A percentile compares a stretch with the other conserved stretches of the same genome.
phyloP scores from a whole-genome alignment of 2,113 vertebrate genomes.

The Butastur rufipennis region DNA sequence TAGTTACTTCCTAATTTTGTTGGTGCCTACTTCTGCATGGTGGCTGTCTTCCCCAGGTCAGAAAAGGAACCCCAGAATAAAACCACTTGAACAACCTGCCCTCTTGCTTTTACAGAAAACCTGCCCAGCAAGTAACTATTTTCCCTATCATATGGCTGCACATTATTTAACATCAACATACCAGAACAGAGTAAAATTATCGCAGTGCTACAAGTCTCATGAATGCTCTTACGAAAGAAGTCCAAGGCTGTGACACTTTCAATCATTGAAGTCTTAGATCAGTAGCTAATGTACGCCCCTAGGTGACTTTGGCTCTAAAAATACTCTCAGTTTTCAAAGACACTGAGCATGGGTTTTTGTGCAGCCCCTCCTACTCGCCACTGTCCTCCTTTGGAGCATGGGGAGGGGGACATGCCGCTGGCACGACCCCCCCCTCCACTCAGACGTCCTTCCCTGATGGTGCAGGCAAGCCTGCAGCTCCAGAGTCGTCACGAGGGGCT shows the following conservation, averaged over 20 bases:
- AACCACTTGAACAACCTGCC: neutral
- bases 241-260: neutral
- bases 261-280: neutral
- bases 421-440: neutral
- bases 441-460: rapidly evolving
- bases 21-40: neutral
- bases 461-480: neutral
- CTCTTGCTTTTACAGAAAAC: neutral
- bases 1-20: neutral
- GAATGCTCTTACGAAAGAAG: neutral
- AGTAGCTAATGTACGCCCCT: neutral
- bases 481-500: neutral
- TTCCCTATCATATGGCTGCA: neutral
- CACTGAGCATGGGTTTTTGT: neutral
- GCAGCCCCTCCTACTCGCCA: neutral
- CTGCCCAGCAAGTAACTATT: rapidly evolving
- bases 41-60: neutral
- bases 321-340: neutral
- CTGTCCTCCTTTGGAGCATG: neutral
- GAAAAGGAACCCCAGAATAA: neutral
- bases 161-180: neutral
- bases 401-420: too few species aligned
- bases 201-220: neutral
- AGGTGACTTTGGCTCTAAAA: neutral
- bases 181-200: neutral